phyloP scores from a whole-genome alignment of 1,140 invertebrate genomes.

The Ridgeia piscesae region DNA sequence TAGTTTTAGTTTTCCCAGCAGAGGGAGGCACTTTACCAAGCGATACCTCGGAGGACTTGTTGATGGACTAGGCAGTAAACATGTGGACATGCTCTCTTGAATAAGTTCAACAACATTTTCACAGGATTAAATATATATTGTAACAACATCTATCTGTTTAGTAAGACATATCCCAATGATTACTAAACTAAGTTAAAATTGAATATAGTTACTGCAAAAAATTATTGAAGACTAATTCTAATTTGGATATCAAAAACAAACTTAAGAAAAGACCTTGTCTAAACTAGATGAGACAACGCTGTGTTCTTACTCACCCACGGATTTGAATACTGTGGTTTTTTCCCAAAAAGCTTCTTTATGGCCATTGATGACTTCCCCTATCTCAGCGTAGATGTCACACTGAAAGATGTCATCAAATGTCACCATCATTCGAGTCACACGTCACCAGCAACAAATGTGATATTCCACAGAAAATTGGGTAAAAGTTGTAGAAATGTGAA shows the following conservation, averaged over 20 bases:
- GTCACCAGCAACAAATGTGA: too few relatives aligned
- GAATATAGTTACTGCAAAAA: not conserved
- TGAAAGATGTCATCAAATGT: constrained; percentile 22
- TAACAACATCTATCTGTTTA: not conserved
- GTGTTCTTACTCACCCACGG: constrained; percentile 47
- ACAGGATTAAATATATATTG: not conserved
- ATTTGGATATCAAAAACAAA: not conserved
- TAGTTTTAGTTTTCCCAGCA: not conserved
- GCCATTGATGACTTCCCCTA: constrained; percentile 54
- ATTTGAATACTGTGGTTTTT: constrained; percentile 55
- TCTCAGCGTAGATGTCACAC: constrained; percentile 53
- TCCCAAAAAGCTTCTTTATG: constrained; percentile 38
- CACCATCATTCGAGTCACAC: not conserved
- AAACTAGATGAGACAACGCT: not conserved
- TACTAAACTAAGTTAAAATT: not conserved
- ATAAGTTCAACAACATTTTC: too few relatives aligned
- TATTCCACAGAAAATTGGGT: too few relatives aligned
- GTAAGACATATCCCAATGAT: not conserved
- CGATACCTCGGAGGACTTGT: not conserved
- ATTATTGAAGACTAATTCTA: not conserved
- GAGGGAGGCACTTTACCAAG: not conserved
- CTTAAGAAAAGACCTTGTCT: not conserved
- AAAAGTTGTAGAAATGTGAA: not conserved
- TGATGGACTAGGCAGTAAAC: not conserved
- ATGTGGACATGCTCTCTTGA: not conserved